Conservation (phyloP, 2,113 vertebrate species). For the Suricata suricatta region DNA sequence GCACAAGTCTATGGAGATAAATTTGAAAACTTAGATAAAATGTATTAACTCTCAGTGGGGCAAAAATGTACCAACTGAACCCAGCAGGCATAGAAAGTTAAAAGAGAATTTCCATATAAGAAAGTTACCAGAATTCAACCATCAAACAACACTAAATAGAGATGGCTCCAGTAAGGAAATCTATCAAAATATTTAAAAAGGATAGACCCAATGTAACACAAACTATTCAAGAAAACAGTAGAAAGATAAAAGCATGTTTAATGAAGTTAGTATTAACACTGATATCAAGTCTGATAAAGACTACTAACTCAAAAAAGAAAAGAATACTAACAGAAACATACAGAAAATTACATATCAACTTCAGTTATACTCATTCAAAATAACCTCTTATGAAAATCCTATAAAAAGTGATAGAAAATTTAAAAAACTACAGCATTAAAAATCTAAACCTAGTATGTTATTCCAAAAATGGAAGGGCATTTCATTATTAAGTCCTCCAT, state of each 20-base stretch:
- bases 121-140: not conserved
- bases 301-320: not conserved
- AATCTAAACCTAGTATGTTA: not conserved
- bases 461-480: not conserved
- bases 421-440: not conserved
- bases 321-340: not conserved
- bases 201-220: not conserved
- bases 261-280: not conserved
- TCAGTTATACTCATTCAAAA: not conserved
- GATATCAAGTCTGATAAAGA: not conserved
- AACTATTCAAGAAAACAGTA: not conserved
- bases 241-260: not conserved
- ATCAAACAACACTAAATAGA: not conserved
- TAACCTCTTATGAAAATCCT: not conserved
- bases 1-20: not conserved
- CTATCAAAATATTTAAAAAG: not conserved
- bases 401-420: not conserved
- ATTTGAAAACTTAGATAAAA: not conserved
- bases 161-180: not conserved
- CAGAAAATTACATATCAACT: not conserved
- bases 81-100: not conserved
- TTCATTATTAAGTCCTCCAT: not conserved
- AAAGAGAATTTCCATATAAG: not conserved
- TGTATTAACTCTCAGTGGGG: not conserved
- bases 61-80: not conserved